phyloP scores from a whole-genome alignment of 2,113 vertebrate species.

The Spermophilus dauricus region DNA sequence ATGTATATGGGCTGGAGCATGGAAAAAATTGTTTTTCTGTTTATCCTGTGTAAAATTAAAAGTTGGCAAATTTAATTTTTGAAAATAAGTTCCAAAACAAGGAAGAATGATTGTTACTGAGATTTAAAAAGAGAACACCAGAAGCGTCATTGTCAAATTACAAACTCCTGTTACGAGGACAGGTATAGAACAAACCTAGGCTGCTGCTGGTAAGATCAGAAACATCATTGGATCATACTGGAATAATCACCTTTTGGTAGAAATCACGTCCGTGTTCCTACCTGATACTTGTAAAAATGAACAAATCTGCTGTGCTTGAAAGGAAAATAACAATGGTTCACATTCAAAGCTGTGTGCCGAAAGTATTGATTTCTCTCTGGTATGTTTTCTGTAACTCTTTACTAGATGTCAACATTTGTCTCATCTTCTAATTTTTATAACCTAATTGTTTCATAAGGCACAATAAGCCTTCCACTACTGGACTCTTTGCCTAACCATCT shows the following conservation, averaged over 20 bases:
- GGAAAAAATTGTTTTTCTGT: constrained; percentile 57
- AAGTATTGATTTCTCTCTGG: constrained; percentile 70
- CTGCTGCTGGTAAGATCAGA: neutral
- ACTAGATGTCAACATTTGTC: neutral
- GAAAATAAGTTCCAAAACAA: constrained; percentile 44
- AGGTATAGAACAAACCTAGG: neutral
- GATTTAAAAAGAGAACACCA: neutral
- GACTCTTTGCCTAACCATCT: neutral
- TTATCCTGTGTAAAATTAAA: constrained; percentile 62
- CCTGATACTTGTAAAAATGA: constrained; percentile 8
- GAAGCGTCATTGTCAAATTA: neutral
- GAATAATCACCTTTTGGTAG: neutral
- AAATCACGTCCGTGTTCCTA: neutral
- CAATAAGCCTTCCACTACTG: neutral
- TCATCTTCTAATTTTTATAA: constrained; percentile 67
- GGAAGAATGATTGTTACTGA: neutral
- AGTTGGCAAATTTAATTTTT: constrained; percentile 33
- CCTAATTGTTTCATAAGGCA: constrained; percentile 51
- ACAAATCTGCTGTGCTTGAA: constrained; percentile 14
- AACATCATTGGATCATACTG: neutral
- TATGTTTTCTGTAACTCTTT: constrained; percentile 72
- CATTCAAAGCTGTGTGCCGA: constrained; percentile 27
- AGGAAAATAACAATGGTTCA: neutral
- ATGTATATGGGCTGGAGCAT: neutral
- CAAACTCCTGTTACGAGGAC: neutral